Conservation (phyloP, 1,140 invertebrate species). For the Diploscapter pachys region DNA sequence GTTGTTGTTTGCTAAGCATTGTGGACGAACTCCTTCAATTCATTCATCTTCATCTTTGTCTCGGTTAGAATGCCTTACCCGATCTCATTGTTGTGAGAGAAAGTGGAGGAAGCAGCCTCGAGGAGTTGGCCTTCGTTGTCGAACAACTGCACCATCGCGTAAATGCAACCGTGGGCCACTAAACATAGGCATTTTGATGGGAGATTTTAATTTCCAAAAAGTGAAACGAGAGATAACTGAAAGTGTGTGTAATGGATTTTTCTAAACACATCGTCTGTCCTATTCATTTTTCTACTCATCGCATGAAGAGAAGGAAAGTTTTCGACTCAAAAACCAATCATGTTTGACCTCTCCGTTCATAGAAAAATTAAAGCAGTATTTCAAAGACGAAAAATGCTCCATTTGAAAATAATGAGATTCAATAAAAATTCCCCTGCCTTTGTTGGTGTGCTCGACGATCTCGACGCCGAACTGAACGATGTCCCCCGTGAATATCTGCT, state of each 20-base stretch:
- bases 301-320: too few relatives aligned
- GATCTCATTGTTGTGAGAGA: conserved; percentile 54
- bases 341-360: background rate
- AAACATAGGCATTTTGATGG: conserved; percentile 44
- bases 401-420: conserved; percentile 3
- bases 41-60: conserved; percentile 1
- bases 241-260: too few relatives aligned
- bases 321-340: conserved; percentile 16
- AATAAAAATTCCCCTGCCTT: conserved; percentile 63
- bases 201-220: too few relatives aligned
- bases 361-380: background rate
- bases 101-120: background rate
- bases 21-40: background rate
- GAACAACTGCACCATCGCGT: conserved; percentile 84
- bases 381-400: conserved; percentile 10
- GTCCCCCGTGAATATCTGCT: conserved; percentile 88
- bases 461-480: conserved; percentile 98
- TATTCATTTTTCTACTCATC: too few relatives aligned
- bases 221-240: conserved; percentile 44
- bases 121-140: conserved; percentile 90
- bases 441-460: conserved; percentile 91
- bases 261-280: too few relatives aligned
- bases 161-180: conserved; percentile 92
- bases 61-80: background rate
- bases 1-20: conserved; percentile 47